Conservation (phyloP, 2,888 invertebrate species). For the Drosophila macrospina region DNA sequence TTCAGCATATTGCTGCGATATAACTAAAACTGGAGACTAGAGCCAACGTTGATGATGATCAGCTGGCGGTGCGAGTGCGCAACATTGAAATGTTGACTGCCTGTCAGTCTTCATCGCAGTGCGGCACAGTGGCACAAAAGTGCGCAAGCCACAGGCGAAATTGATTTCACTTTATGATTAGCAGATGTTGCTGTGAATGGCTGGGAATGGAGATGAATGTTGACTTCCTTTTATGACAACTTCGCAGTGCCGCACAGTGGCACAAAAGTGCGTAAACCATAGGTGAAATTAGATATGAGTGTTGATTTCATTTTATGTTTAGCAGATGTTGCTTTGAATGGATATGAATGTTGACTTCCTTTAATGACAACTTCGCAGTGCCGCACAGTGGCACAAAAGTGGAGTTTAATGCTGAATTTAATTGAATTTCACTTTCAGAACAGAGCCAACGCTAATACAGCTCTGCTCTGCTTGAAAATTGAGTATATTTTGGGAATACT, state of each 20-base stretch:
- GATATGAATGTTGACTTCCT: no score
- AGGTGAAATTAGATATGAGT: no score
- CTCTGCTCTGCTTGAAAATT: no score
- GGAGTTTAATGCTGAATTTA: no score
- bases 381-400: background rate
- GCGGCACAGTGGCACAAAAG: slow-evolving; percentile 34
- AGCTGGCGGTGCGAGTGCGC: slow-evolving; percentile 11
- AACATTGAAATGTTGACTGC: slow-evolving; percentile 12
- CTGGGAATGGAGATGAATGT: no score
- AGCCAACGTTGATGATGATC: slow-evolving; percentile 9
- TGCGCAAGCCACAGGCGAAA: background rate
- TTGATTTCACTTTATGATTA: background rate
- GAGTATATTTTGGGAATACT: no score
- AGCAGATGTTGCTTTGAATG: no score
- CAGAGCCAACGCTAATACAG: no score
- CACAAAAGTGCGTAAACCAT: background rate
- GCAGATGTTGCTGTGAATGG: no score
- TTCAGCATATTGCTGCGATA: slow-evolving; percentile 70
- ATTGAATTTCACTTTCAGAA: no score
- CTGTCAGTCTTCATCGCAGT: slow-evolving; percentile 73
- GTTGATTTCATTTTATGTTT: background rate
- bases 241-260: background rate
- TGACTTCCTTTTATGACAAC: background rate
- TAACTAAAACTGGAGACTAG: slow-evolving; percentile 32
- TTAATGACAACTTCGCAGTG: background rate